A percentile compares a stretch with the other conserved stretches of the same genome.
Evolutionary conservation across 2,113 vertebrate genomes (phyloP).

Genomic region (Tyto alba): DNA sequence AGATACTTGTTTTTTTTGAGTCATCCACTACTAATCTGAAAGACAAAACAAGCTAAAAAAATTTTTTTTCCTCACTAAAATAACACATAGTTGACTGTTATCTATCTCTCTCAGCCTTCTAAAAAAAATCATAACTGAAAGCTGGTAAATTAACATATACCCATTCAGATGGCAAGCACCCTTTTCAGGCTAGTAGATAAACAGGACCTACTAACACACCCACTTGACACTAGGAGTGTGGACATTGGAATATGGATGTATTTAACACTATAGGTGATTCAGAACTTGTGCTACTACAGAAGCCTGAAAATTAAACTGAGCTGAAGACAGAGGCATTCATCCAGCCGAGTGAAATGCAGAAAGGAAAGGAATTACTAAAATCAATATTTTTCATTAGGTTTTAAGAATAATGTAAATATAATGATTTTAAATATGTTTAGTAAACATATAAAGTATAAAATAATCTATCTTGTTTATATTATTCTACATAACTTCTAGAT

Average conservation of each 20-base stretch:
- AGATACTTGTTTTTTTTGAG: not conserved
- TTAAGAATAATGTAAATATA: not conserved
- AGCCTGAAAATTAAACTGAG: not conserved
- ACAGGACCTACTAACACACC: not conserved
- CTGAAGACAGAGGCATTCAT: not conserved
- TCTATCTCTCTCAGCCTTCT: not conserved
- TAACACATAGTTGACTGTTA: not conserved
- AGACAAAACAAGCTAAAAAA: not conserved
- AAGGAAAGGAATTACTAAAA: not conserved
- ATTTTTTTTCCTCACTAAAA: not conserved
- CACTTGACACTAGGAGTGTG: not conserved
- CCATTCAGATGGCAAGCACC: not conserved
- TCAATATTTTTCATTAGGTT: not conserved
- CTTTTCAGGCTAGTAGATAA: not conserved
- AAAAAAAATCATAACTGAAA: not conserved
- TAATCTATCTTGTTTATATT: too few species aligned
- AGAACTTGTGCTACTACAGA: not conserved
- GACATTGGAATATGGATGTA: fast-evolving
- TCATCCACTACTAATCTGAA: not conserved
- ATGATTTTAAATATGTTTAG: not conserved
- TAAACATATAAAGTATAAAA: not conserved
- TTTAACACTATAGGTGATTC: not conserved
- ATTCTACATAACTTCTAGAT: not conserved
- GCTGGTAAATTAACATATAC: not conserved
- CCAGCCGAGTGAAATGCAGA: not conserved